Evolutionary conservation across 1,140 invertebrate genomes (phyloP).

Genomic region (Microvelia longipes): DNA sequence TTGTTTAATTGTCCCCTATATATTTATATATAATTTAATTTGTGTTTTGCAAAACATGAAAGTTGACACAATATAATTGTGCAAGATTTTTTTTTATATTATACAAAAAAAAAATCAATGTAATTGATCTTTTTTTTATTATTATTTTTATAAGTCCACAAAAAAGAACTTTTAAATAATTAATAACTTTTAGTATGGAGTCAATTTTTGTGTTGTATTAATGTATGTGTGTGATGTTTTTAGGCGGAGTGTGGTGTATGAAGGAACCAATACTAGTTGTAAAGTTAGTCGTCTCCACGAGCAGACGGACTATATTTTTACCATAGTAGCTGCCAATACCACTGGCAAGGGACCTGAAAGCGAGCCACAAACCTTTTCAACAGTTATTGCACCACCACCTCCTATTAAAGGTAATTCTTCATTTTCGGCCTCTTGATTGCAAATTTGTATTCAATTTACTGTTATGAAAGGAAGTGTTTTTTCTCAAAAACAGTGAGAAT

Average conservation of each 20-base stretch:
- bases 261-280: constrained; percentile 53
- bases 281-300: constrained; percentile 69
- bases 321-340: constrained; percentile 66
- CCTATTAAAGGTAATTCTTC: constrained; percentile 44
- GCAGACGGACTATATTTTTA: constrained; percentile 58
- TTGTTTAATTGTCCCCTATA: too few relatives aligned
- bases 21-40: too few relatives aligned
- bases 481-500: too few relatives aligned
- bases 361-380: constrained; percentile 45
- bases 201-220: neutral
- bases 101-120: too few relatives aligned
- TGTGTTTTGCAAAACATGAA: too few relatives aligned
- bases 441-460: neutral
- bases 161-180: too few relatives aligned
- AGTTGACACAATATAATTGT: too few relatives aligned
- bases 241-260: constrained; percentile 57
- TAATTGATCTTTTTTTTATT: too few relatives aligned
- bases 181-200: neutral
- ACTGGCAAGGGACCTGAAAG: constrained; percentile 67
- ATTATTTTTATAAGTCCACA: too few relatives aligned
- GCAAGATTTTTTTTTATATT: too few relatives aligned
- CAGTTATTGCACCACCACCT: constrained; percentile 59
- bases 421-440: too few relatives aligned
- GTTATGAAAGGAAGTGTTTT: too few relatives aligned
- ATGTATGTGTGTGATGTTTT: neutral